Evolutionary conservation across 2,888 invertebrate species (phyloP).

Genomic region (Parelbella ahira): DNA sequence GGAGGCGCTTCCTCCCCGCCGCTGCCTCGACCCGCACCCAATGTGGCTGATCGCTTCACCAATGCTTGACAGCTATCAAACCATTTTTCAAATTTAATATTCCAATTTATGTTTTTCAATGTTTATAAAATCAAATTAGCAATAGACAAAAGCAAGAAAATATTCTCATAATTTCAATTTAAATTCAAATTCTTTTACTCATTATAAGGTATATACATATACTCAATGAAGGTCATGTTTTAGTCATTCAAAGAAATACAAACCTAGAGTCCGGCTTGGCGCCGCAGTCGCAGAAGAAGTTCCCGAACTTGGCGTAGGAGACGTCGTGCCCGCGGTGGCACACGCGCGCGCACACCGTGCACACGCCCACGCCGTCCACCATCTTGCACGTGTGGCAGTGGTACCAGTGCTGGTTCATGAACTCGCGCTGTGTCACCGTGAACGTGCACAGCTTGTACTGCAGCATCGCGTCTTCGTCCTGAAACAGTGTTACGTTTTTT

Average conservation of each 20-base stretch:
- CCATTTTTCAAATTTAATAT: too few relatives aligned
- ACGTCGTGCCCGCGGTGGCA: conserved; percentile 98
- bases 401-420: conserved; percentile 99
- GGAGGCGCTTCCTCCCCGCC: conserved; percentile 61
- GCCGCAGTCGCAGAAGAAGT: conserved; percentile 99
- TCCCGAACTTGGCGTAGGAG: conserved; percentile 97
- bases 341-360: conserved; percentile 97
- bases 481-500: conserved; percentile 24
- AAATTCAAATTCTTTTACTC: too few relatives aligned
- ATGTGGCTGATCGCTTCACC: conserved; percentile 64
- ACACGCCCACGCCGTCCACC: conserved; percentile 99
- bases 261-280: conserved; percentile 92
- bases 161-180: too few relatives aligned
- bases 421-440: conserved; percentile 97
- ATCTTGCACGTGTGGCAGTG: conserved; percentile 99
- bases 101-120: too few relatives aligned
- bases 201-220: too few relatives aligned
- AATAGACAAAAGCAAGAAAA: too few relatives aligned
- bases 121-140: too few relatives aligned
- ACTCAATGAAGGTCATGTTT: too few relatives aligned
- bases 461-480: conserved; percentile 92
- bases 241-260: too few relatives aligned
- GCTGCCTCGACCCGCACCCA: conserved; percentile 54
- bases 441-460: conserved; percentile 97
- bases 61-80: conserved; percentile 75